Evolutionary conservation across 1,140 invertebrate genomes (phyloP).

Genomic region (Drepana arcuata): DNA sequence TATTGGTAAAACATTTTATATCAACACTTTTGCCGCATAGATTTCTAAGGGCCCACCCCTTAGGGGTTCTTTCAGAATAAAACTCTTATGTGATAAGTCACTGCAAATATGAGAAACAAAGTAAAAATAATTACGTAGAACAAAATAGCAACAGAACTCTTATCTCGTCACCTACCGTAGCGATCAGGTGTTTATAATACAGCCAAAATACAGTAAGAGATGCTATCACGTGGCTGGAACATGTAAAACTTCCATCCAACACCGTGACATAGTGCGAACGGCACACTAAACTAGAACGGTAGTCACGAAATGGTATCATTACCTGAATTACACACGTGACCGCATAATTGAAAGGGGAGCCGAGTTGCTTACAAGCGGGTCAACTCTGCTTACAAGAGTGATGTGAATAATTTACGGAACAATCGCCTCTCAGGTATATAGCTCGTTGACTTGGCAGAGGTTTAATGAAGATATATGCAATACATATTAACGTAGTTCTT

Average conservation of each 20-base stretch:
- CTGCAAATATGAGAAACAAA: too few relatives aligned
- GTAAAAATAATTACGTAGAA: too few relatives aligned
- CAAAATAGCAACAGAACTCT: too few relatives aligned
- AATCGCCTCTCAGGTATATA: constrained; percentile 12
- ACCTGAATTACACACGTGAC: constrained; percentile 37
- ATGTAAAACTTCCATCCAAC: constrained; percentile 44
- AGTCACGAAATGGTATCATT: constrained; percentile 43
- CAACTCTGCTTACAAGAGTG: constrained; percentile 12
- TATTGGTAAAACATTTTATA: too few relatives aligned
- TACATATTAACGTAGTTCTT: too few relatives aligned
- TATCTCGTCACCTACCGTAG: too few relatives aligned
- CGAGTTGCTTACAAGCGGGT: constrained; percentile 7
- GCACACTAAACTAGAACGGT: constrained; percentile 26
- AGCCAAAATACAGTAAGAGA: constrained; percentile 9
- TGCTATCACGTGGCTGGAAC: constrained; percentile 20
- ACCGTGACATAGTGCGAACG: constrained; percentile 28
- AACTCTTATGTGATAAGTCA: too few relatives aligned
- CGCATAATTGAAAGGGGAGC: constrained; percentile 35
- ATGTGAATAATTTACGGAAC: constrained; percentile 18
- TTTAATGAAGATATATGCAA: constrained; percentile 17
- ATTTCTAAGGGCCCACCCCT: too few relatives aligned
- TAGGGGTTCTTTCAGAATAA: too few relatives aligned
- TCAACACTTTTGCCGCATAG: too few relatives aligned
- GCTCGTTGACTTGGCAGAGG: constrained; percentile 7
- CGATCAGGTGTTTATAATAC: too few relatives aligned